Percentiles rank a stretch among this genome's conserved stretches.
These are phyloP conservation scores for Thinocorus orbignyianus DNA, from an alignment of 2,113 vertebrate species.

Conservation along the genomic window DNA sequence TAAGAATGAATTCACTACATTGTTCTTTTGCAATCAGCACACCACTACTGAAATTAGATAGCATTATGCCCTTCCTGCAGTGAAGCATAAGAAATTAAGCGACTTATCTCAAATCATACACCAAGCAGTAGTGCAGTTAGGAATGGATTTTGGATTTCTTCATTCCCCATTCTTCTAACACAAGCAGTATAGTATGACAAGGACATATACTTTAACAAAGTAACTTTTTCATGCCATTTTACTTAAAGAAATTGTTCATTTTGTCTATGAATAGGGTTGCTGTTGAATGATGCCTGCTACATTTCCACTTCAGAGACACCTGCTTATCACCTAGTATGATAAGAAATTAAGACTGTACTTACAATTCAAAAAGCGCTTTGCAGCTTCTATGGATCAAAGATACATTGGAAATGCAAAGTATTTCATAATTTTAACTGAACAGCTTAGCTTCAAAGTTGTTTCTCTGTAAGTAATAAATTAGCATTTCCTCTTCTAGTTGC, in stretches of 20 bases:
- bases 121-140: not conserved
- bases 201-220: not conserved
- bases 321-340: not conserved
- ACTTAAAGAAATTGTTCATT: not conserved
- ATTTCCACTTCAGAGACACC: not conserved
- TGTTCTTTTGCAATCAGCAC: not conserved
- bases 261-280: not conserved
- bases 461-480: constrained; percentile 74
- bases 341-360: constrained; percentile 6
- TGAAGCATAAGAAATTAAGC: not conserved
- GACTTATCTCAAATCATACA: not conserved
- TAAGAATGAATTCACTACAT: not conserved
- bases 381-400: constrained; percentile 1
- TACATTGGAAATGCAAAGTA: constrained; percentile 45
- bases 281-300: not conserved
- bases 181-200: not conserved
- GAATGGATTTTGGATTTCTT: not conserved
- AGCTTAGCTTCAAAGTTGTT: constrained; percentile 71
- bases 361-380: not conserved
- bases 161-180: not conserved
- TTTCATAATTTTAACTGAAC: constrained; percentile 66
- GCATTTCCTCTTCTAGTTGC: constrained; percentile 71
- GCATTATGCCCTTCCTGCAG: not conserved
- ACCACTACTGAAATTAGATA: not conserved
- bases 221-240: not conserved